A percentile compares a stretch with the other conserved stretches of the same genome.
Evolutionary conservation across 2,113 vertebrate species (phyloP).

Genomic region (Polyodon spathula): DNA sequence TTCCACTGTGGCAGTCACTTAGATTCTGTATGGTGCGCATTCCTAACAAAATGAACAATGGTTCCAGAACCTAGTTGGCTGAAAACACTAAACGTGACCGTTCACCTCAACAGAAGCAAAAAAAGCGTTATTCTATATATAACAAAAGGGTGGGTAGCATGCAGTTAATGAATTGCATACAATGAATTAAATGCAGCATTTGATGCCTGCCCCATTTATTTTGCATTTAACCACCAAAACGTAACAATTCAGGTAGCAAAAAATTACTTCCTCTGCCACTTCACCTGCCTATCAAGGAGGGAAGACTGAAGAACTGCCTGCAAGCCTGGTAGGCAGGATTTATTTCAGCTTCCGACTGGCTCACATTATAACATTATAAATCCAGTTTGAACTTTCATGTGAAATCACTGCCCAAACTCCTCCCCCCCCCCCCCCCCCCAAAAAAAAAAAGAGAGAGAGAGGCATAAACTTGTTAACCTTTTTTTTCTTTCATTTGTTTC

Average conservation of each 20-base stretch:
- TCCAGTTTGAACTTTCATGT: not conserved
- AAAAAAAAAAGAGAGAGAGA: slow-evolving; percentile 31
- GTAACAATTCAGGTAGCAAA: not conserved
- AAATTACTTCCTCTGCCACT: not conserved
- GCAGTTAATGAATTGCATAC: not conserved
- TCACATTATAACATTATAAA: slow-evolving; percentile 1
- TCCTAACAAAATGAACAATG: not conserved
- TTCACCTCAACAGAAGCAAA: too few species aligned
- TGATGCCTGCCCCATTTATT: not conserved
- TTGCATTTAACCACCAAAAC: not conserved
- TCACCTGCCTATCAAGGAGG: too few species aligned
- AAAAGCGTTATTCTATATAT: not conserved
- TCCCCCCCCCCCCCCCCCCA: slow-evolving; percentile 22
- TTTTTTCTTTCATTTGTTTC: slow-evolving; percentile 27
- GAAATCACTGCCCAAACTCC: slow-evolving; percentile 5
- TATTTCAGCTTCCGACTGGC: not conserved
- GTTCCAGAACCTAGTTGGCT: not conserved
- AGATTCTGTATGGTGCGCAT: not conserved
- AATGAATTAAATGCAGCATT: slow-evolving; percentile 8
- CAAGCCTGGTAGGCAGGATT: slow-evolving; percentile 36
- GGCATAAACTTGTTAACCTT: slow-evolving; percentile 11
- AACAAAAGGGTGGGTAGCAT: slow-evolving; percentile 7
- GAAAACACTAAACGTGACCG: not conserved
- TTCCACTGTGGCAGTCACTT: slow-evolving; percentile 4
- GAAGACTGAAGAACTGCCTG: too few species aligned